Evolutionary conservation across 30 jellyfish, hydroid and myxozoan genomes (phyloP).

Genomic region (Sanderia malayensis): DNA sequence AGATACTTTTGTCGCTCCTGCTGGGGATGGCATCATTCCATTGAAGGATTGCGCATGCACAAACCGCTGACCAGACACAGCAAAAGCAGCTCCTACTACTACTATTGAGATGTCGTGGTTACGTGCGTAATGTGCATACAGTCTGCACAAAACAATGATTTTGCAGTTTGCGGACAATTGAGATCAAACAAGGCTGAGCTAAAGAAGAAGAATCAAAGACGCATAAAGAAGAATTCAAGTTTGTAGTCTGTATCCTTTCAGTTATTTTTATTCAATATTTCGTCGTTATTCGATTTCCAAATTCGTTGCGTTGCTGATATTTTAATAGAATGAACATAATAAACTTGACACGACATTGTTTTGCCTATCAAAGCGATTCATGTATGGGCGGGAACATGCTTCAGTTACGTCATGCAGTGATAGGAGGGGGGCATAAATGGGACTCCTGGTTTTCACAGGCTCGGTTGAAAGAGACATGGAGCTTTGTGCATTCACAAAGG

Average conservation of each 20-base stretch:
- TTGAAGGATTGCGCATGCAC: slow-evolving; percentile 81
- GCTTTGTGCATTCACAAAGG: too few species aligned
- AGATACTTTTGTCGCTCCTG: slow-evolving; percentile 92
- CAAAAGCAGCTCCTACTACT: slow-evolving; percentile 42
- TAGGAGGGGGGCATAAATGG: too few species aligned
- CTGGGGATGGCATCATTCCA: slow-evolving; percentile 96
- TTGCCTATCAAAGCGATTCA: too few species aligned
- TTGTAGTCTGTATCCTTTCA: neutral
- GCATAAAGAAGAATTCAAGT: neutral
- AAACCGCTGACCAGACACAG: slow-evolving; percentile 96
- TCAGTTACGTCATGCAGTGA: too few species aligned
- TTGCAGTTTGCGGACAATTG: neutral
- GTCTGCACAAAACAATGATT: too few species aligned
- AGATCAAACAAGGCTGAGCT: neutral
- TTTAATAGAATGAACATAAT: neutral
- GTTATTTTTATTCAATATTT: neutral
- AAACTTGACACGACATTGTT: too few species aligned
- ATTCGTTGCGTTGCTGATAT: neutral
- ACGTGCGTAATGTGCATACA: too few species aligned
- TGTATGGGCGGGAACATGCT: too few species aligned
- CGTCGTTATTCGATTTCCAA: neutral
- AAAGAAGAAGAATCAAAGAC: slow-evolving; percentile 4
- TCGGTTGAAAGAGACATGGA: too few species aligned
- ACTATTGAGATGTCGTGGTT: neutral
- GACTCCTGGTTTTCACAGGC: too few species aligned